A percentile compares a stretch with the other conserved stretches of the same genome.
Conservation (phyloP, 2,888 invertebrate species). For the Drosophila ezoana region DNA sequence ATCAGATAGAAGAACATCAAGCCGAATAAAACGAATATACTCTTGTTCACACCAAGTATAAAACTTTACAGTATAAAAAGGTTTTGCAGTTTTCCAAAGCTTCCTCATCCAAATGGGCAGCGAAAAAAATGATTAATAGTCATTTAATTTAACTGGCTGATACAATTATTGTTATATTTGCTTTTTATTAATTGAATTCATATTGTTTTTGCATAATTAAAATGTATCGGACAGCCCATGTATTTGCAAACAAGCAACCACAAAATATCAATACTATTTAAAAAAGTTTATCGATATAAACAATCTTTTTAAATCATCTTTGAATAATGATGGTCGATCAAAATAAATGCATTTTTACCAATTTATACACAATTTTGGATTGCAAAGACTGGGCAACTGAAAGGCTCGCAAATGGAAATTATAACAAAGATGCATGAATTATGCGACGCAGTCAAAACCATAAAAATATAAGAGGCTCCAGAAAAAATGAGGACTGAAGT, state of each 20-base stretch:
- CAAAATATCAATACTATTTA: constrained; percentile 27
- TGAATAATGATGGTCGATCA: constrained; percentile 36
- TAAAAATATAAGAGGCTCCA: constrained; percentile 49
- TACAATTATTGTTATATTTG: background rate
- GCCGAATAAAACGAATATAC: too few relatives aligned
- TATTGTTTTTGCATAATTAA: constrained; percentile 15
- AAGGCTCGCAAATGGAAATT: constrained; percentile 36
- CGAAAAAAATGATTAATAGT: constrained; percentile 57
- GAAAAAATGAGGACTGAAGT: background rate
- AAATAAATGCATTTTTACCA: constrained; percentile 41
- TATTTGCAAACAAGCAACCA: constrained; percentile 27
- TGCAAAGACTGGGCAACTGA: background rate
- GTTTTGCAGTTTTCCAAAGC: too few relatives aligned
- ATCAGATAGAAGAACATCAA: too few relatives aligned
- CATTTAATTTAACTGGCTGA: constrained; percentile 56
- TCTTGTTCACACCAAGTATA: too few relatives aligned
- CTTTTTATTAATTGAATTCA: background rate
- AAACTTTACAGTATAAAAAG: too few relatives aligned
- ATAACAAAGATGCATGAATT: constrained; percentile 71
- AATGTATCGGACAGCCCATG: constrained; percentile 17
- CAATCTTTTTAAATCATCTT: constrained; percentile 31
- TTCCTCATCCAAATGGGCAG: background rate
- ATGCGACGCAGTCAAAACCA: constrained; percentile 66
- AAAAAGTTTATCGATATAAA: constrained; percentile 23
- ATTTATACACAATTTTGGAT: constrained; percentile 28